phyloP scores from a whole-genome alignment of 2,113 vertebrate species.

The Cephalopterus ornatus region DNA sequence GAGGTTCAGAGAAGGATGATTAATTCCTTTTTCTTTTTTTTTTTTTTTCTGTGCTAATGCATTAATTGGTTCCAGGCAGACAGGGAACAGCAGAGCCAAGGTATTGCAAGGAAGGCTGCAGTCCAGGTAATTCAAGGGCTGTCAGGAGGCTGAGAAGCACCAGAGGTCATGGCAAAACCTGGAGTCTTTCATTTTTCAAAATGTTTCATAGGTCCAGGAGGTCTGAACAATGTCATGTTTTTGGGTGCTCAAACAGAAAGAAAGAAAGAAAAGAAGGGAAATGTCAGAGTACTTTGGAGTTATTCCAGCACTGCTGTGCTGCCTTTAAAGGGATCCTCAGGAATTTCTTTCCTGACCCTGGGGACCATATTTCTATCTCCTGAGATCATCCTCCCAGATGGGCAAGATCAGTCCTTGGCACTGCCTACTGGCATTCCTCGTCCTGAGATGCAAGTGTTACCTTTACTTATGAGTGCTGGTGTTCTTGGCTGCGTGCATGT shows the following conservation, averaged over 20 bases:
- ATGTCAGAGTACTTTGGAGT: background rate
- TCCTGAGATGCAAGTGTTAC: background rate
- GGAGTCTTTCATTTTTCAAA: background rate
- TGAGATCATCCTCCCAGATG: background rate
- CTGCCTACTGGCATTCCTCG: background rate
- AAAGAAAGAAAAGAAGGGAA: background rate
- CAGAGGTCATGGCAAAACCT: slow-evolving; percentile 18
- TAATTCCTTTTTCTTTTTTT: background rate
- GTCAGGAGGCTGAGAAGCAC: slow-evolving; percentile 21
- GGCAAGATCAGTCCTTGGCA: background rate
- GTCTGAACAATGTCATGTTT: background rate
- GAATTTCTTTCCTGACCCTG: background rate
- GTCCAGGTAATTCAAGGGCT: slow-evolving; percentile 51
- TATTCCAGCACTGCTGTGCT: background rate
- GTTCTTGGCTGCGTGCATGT: background rate
- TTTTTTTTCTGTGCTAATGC: slow-evolving; percentile 10
- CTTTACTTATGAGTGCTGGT: background rate
- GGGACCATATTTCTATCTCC: background rate
- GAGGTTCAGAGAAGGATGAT: slow-evolving; percentile 37
- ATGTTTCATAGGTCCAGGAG: background rate
- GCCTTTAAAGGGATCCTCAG: background rate
- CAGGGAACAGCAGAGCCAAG: slow-evolving; percentile 20
- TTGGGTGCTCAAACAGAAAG: background rate
- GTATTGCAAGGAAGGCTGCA: slow-evolving; percentile 30
- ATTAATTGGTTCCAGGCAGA: slow-evolving; percentile 62